Evolutionary conservation across 2,797 vertebrate species (phyloP), one percentile per base, ranked within the genome.

Genomic region (Malacoraja senta): DNA sequence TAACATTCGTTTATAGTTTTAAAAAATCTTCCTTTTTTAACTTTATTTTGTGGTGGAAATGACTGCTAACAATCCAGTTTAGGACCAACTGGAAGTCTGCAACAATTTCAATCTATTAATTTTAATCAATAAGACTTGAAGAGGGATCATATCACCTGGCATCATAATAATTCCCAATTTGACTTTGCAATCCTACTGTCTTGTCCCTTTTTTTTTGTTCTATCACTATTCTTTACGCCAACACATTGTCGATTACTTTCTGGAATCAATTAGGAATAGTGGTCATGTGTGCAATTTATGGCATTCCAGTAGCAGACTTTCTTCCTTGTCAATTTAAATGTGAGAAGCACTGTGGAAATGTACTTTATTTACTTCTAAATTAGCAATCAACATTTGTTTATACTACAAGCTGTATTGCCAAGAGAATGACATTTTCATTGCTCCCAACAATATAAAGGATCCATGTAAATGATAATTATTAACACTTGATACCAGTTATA

Each of bases 221-320:
- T 76, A 92, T 76, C 71, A 58, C 71, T 92, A 53, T 92, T 76
- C 53, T 74, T 24, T 92, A 92, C 29, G 58, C 26, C 13, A 92
- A 32, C 71, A 92, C 58, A 35, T 58, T 74, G 38, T 26, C 12
- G 71, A 92, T 92, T 71, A 76, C 38, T 92, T 53, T 58, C 72
- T 76, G 72, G 90, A 92, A 74, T 76, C 71, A 92, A 74, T 92
- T 92, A 92, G 26, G 68, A 76, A 29, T 74, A 74, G 24, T 74
- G 38, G 38, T 53, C 71, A 58, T 92, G 38, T 44, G 71, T 74
- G 68, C 32, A 44, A 53, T 58, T 26, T 76, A 76, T 76, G 26
- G 71, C 90, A 92, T 76, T 92, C 72, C 90, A 53, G 38, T 76
- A 35, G 44, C 32, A 26, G 15, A 17, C 19, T 76, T 92, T 92